These are phyloP conservation scores for Tenthredo livida DNA, from an alignment of 2,888 invertebrate genomes.

Conservation along the genomic window DNA sequence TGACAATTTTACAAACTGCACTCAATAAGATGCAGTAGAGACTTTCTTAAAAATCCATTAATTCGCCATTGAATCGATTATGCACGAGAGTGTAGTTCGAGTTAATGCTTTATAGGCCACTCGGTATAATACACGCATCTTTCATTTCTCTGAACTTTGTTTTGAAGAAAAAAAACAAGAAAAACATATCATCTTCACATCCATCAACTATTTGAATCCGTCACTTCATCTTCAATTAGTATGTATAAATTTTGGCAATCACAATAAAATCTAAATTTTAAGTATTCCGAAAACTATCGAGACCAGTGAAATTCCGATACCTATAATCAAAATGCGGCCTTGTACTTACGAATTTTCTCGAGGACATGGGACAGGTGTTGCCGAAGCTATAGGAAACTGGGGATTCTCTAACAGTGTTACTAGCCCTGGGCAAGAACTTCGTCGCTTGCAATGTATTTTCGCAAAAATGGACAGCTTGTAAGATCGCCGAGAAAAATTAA, in stretches of 20 bases:
- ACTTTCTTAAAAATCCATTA: background rate
- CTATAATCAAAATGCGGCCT: conserved; percentile 56
- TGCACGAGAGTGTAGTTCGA: background rate
- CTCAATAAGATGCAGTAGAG: background rate
- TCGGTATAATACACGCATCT: background rate
- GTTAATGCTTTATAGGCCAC: background rate
- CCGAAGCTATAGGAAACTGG: conserved; percentile 74
- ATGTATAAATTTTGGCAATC: conserved; percentile 11
- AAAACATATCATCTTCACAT: background rate
- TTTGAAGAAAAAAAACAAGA: background rate
- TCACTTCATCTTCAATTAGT: background rate
- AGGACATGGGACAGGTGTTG: conserved; percentile 68
- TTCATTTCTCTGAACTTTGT: conserved; percentile 13
- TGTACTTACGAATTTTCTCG: conserved; percentile 67
- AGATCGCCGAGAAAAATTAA: conserved; percentile 49
- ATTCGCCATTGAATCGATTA: background rate
- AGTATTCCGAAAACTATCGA: background rate
- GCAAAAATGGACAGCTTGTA: conserved; percentile 71
- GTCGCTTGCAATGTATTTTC: conserved; percentile 69
- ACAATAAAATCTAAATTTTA: conserved; percentile 13
- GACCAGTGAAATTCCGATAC: background rate
- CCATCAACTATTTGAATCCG: conserved; percentile 20
- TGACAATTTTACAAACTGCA: conserved; percentile 29
- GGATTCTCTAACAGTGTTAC: conserved; percentile 70
- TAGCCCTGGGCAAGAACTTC: conserved; percentile 69